A percentile compares a stretch with the other conserved stretches of the same genome.
phyloP scores from a whole-genome alignment of 2,797 vertebrate genomes.

The Aselliscus stoliczkanus region DNA sequence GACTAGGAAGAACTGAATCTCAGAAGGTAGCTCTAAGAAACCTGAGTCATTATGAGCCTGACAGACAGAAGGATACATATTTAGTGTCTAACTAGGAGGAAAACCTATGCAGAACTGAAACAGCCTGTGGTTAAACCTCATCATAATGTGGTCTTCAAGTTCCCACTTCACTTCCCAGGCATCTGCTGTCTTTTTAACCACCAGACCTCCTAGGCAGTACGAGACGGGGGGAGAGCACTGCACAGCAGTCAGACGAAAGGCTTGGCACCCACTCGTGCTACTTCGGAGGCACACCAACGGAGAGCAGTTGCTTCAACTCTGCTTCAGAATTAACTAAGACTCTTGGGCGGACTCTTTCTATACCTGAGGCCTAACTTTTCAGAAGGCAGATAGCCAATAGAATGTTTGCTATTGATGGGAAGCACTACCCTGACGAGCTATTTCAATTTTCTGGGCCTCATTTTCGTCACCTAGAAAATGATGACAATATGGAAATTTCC shows the following conservation, averaged over 20 bases:
- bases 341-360: not conserved
- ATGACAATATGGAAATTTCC: not conserved
- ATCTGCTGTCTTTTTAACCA: conserved; percentile 43
- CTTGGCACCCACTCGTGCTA: not conserved
- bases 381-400: not conserved
- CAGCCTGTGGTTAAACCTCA: conserved; percentile 64
- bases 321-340: not conserved
- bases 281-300: not conserved
- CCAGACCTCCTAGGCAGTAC: not conserved
- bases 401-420: not conserved
- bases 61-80: not conserved
- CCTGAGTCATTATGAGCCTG: not conserved
- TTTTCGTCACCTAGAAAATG: conserved; percentile 27
- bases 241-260: not conserved
- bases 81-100: conserved; percentile 14
- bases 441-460: not conserved
- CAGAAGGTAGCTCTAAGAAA: conserved; percentile 10
- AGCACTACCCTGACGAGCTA: not conserved
- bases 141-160: conserved; percentile 65
- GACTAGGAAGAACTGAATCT: conserved; percentile 22
- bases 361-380: conserved; percentile 34
- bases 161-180: conserved; percentile 63
- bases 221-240: not conserved
- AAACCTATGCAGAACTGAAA: conserved; percentile 62
- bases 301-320: not conserved